Evolutionary conservation across 2,888 invertebrate genomes (phyloP).

Genomic region (Micropterix aruncella): DNA sequence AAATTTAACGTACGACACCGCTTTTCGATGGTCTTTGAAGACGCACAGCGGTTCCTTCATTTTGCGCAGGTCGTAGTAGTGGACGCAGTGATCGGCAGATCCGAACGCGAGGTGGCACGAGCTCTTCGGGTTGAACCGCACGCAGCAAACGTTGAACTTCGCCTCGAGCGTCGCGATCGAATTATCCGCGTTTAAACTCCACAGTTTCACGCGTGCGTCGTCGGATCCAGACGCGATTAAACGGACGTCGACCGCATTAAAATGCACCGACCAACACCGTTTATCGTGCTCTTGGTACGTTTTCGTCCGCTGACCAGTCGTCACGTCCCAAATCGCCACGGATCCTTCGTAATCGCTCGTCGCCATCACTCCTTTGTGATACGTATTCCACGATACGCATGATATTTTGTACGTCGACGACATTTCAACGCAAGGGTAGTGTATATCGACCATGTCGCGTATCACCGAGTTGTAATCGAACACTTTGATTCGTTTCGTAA

Average conservation of each 20-base stretch:
- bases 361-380: conserved; percentile 75
- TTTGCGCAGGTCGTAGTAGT: conserved; percentile 86
- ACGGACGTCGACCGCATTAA: conserved; percentile 80
- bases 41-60: conserved; percentile 67
- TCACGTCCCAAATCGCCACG: conserved; percentile 86
- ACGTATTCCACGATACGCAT: conserved; percentile 88
- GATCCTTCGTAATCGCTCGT: conserved; percentile 92
- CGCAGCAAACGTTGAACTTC: conserved; percentile 91
- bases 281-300: conserved; percentile 86
- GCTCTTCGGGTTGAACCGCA: conserved; percentile 75
- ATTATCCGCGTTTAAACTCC: conserved; percentile 78
- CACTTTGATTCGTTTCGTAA: conserved; percentile 87
- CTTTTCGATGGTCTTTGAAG: conserved; percentile 83
- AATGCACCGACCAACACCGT: conserved; percentile 92
- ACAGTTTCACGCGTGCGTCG: conserved; percentile 85
- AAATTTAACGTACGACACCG: conserved; percentile 90
- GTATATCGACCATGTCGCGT: conserved; percentile 75
- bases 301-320: conserved; percentile 57
- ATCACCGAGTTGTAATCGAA: conserved; percentile 82
- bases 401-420: conserved; percentile 85
- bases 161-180: conserved; percentile 82
- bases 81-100: conserved; percentile 93
- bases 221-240: conserved; percentile 87
- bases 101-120: conserved; percentile 87
- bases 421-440: conserved; percentile 88